These are phyloP conservation scores for Nasonia vitripennis DNA, from an alignment of 1,140 invertebrate genomes.

Conservation along the genomic window DNA sequence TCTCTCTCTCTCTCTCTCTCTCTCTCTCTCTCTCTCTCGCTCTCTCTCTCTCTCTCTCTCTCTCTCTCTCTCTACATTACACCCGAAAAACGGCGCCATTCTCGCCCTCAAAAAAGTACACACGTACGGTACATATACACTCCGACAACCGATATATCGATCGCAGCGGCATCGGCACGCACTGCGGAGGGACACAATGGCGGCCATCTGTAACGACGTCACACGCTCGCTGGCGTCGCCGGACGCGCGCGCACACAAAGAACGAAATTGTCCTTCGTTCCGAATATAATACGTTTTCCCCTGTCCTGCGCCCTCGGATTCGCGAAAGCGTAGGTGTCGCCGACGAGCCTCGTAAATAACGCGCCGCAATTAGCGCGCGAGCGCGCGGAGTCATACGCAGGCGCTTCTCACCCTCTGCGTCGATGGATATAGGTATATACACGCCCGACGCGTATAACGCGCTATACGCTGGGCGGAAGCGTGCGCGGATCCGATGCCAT, in stretches of 20 bases:
- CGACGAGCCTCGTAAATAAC: slow-evolving; percentile 28
- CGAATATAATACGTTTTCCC: background rate
- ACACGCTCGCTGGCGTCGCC: background rate
- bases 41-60: background rate
- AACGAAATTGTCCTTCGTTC: slow-evolving; percentile 12
- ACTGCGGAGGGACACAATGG: slow-evolving; percentile 25
- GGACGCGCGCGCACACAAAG: background rate
- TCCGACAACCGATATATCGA: slow-evolving; percentile 17
- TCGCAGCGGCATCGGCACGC: background rate
- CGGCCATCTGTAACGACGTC: background rate
- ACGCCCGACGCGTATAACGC: background rate
- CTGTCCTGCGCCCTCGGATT: background rate
- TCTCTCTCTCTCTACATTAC: background rate
- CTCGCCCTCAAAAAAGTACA: background rate
- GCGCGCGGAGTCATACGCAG: background rate
- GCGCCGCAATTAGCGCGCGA: slow-evolving; percentile 25
- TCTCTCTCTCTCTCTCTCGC: background rate
- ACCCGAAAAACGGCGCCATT: slow-evolving; percentile 1
- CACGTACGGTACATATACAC: background rate
- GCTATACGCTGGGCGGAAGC: background rate
- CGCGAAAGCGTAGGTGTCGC: slow-evolving; percentile 20
- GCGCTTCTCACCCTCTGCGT: slow-evolving; percentile 16
- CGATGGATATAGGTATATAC: background rate
- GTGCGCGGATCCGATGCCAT: background rate
- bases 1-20: background rate